Conservation (phyloP, 2,113 vertebrate species). For the Emydura subglobosa region DNA sequence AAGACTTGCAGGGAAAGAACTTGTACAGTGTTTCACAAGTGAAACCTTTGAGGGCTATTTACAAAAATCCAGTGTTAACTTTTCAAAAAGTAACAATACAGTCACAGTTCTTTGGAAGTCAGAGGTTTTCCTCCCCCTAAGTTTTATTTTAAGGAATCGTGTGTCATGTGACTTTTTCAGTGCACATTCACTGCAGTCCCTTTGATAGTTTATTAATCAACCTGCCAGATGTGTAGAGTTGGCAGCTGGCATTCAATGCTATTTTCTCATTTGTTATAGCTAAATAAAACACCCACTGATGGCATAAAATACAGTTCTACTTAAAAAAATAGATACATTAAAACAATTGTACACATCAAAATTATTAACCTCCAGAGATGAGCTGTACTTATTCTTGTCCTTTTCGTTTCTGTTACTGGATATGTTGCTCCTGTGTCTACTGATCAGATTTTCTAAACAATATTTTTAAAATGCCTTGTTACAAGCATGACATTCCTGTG, state of each 20-base stretch:
- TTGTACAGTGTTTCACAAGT: not conserved
- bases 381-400: not conserved
- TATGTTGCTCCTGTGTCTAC: constrained; percentile 5
- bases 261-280: not conserved
- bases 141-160: not conserved
- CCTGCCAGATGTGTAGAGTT: not conserved
- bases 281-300: constrained; percentile 29
- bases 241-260: constrained; percentile 18
- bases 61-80: not conserved
- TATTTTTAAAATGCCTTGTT: constrained; percentile 11
- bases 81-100: not conserved
- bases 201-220: not conserved
- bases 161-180: not conserved
- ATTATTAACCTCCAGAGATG: constrained; percentile 14
- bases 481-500: not conserved
- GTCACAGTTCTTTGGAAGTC: not conserved
- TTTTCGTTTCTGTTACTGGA: not conserved
- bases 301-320: not conserved
- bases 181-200: not conserved
- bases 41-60: not conserved
- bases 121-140: not conserved
- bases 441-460: constrained; percentile 14
- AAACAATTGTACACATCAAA: not conserved
- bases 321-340: constrained; percentile 24
- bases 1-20: rapidly evolving